These are phyloP conservation scores for Cyclargus thomasi DNA, from an alignment of 1,140 invertebrate genomes.

Conservation along the genomic window DNA sequence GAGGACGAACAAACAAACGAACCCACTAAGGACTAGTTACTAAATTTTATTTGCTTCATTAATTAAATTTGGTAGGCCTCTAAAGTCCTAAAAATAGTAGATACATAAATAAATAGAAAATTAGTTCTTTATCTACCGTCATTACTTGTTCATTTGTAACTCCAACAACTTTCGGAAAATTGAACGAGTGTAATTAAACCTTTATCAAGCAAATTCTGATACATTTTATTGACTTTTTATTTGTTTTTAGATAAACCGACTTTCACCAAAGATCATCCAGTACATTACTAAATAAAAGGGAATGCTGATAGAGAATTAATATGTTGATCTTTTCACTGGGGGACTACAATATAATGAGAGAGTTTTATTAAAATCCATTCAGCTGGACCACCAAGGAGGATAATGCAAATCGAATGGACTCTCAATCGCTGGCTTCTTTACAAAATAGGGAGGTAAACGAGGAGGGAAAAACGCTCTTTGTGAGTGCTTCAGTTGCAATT, in stretches of 20 bases:
- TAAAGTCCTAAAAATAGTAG: not conserved
- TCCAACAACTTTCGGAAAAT: not conserved
- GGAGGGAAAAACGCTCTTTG: no score
- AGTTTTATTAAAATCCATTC: not conserved
- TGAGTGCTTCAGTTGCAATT: no score
- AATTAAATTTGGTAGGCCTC: not conserved
- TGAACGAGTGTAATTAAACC: not conserved
- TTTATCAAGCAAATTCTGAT: not conserved
- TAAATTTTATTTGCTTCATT: not conserved
- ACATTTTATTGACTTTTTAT: not conserved
- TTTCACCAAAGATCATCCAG: not conserved
- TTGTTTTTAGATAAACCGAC: not conserved
- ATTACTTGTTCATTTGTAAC: not conserved
- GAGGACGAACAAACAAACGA: no score
- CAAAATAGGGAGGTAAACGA: not conserved
- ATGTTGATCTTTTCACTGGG: not conserved
- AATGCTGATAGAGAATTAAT: not conserved
- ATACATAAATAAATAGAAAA: not conserved
- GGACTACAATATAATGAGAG: not conserved
- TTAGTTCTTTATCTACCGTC: no score
- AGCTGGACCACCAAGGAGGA: not conserved
- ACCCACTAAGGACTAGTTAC: no score
- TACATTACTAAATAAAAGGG: not conserved
- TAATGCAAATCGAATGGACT: not conserved
- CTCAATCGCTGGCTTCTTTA: not conserved